These are phyloP conservation scores for Notodonta ziczac DNA, from an alignment of 2,888 invertebrate species.

Conservation along the genomic window DNA sequence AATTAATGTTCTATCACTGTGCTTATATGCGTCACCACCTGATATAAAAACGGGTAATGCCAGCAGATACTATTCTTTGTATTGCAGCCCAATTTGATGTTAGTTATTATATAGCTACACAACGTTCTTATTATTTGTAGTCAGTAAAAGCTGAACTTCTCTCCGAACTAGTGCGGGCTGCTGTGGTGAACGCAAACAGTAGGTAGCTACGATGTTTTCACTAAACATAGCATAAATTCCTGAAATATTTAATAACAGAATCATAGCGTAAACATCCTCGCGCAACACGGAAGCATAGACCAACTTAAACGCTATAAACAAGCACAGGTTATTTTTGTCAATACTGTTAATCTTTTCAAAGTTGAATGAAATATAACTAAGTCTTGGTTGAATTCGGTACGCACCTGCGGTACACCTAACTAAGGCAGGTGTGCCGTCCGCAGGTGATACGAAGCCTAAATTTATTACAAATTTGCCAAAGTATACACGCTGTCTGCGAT, in stretches of 20 bases:
- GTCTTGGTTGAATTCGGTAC: conserved; percentile 32
- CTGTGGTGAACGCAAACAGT: not conserved
- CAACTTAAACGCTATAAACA: conserved; percentile 29
- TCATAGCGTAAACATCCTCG: conserved; percentile 15
- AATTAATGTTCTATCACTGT: not conserved
- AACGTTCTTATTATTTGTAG: too few relatives aligned
- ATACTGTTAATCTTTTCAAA: conserved; percentile 20
- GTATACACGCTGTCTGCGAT: too few relatives aligned
- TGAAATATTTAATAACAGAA: conserved; percentile 4
- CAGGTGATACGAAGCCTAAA: too few relatives aligned
- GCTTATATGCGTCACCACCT: not conserved
- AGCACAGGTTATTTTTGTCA: conserved; percentile 30
- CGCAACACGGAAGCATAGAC: conserved; percentile 29
- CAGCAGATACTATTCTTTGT: too few relatives aligned
- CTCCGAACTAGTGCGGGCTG: too few relatives aligned
- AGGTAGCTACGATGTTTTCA: not conserved
- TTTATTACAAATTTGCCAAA: not conserved
- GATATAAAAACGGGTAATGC: too few relatives aligned
- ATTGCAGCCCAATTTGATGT: too few relatives aligned
- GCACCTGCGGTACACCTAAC: conserved; percentile 39
- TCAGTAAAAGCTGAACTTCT: too few relatives aligned
- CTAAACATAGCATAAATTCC: conserved; percentile 2
- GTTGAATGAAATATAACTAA: conserved; percentile 33
- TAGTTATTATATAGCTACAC: too few relatives aligned
- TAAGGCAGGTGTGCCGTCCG: conserved; percentile 15